Evolutionary conservation across 2,797 vertebrate genomes (phyloP).

Genomic region (Microcaecilia unicolor): DNA sequence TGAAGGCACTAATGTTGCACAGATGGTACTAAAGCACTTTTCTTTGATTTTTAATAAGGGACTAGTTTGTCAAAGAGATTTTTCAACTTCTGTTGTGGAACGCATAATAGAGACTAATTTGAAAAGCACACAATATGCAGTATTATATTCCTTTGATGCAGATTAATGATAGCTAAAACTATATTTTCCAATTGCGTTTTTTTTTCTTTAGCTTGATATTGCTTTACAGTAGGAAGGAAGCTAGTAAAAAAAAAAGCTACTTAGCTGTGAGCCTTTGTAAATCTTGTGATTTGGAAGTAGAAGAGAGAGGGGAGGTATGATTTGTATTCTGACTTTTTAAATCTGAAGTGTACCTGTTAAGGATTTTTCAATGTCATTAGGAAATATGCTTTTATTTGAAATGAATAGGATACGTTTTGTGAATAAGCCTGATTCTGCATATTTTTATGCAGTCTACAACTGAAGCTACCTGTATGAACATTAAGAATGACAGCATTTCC

Average conservation of each 20-base stretch:
- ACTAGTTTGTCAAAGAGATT: conserved; percentile 58
- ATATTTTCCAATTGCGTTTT: conserved; percentile 51
- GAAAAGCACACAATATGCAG: conserved; percentile 53
- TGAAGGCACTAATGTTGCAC: conserved; percentile 52
- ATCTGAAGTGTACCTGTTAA: too few relatives aligned
- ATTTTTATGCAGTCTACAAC: too few relatives aligned
- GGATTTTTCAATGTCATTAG: too few relatives aligned
- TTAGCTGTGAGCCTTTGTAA: conserved; percentile 2
- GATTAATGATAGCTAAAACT: conserved; percentile 57
- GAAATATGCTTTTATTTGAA: too few relatives aligned
- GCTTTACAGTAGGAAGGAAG: conserved; percentile 18
- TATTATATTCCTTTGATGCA: conserved; percentile 63
- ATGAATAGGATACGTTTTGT: too few relatives aligned
- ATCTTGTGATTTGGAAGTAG: too few relatives aligned
- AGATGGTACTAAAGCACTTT: conserved; percentile 58
- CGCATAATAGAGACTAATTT: conserved; percentile 57
- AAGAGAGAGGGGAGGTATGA: too few relatives aligned
- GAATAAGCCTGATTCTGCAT: too few relatives aligned
- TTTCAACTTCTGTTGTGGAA: conserved; percentile 57
- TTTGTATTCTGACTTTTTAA: too few relatives aligned
- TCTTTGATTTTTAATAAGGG: conserved; percentile 61
- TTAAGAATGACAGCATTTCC: too few relatives aligned
- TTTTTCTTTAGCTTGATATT: conserved; percentile 32
- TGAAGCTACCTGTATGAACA: too few relatives aligned
- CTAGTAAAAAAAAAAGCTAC: conserved; percentile 6